Evolutionary conservation across 2,888 invertebrate genomes (phyloP), one percentile per base, ranked within the genome.

Genomic region (Aricia artaxerxes): DNA sequence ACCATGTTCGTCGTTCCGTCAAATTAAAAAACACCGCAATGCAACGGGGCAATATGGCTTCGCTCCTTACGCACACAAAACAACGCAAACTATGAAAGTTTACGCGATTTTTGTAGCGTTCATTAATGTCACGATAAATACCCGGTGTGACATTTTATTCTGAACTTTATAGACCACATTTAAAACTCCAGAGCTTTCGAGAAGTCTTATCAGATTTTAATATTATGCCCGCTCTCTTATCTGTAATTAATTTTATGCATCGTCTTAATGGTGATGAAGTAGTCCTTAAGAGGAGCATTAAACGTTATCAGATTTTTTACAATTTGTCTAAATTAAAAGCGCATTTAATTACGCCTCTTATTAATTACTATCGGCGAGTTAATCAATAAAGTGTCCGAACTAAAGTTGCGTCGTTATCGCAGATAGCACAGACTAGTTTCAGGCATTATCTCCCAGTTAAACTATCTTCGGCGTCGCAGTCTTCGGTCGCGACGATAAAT

Each of bases 401-500:
- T 73, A 73, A 75, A 75, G 24, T 75, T n/a, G 35, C 44, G 4
- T 57, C 76, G 40, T 13, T 24, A 24, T 24, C 24, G 24, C 24
- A 31, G 76, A 75, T 75, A 75, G 31, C 49, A 31, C 11, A 31
- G 69, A 38, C 69, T 69, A 69, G 69, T 69, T 69, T 69, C 69
- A 69, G 69, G 69, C 13, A 49, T 69, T 78, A 78, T 64, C 64
- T 64, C 11, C 31, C 31, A 1, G 31, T 64, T 64, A 24, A 57
- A 57, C 57, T 57, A 57, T 57, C 57, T 57, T 16, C 4, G 57
- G 57, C 53, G 57, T 57, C 57, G 13, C 16, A 16, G 57, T 16
- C 13, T 57, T 57, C 57, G 57, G 4, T 86, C 86, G 24, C 24
- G 24, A 24, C 24, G 79, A 80, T 85, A 85, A 87, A 90, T 90